Conservation (phyloP, 2,888 invertebrate species). For the Tinea pellionella region DNA sequence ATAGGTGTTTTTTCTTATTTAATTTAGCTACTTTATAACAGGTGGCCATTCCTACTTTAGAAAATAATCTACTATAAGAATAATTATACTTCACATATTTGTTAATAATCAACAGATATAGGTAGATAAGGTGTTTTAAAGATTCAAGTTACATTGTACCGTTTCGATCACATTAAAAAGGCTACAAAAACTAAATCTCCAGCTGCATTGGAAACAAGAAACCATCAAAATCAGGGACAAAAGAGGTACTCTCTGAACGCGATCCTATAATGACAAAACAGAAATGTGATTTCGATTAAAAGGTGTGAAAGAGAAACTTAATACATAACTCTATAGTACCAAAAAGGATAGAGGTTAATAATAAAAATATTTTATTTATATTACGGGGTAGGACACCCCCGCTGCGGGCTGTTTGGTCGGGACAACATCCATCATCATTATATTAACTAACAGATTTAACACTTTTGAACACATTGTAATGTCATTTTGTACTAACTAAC, state of each 20-base stretch:
- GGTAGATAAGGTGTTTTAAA: not conserved
- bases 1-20: not conserved
- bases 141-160: conserved; percentile 5
- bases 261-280: conserved; percentile 70
- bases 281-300: conserved; percentile 70
- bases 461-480: conserved; percentile 64
- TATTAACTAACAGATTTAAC: conserved; percentile 70
- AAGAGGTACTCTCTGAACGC: conserved; percentile 62
- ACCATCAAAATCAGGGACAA: conserved; percentile 59
- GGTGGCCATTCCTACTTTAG: not conserved
- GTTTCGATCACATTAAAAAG: not conserved
- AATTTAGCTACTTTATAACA: not conserved
- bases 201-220: conserved; percentile 63
- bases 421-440: conserved; percentile 67
- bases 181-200: conserved; percentile 25
- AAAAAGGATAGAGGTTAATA: conserved; percentile 57
- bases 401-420: conserved; percentile 65
- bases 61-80: not conserved
- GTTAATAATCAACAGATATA: too few relatives aligned
- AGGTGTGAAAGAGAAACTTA: conserved; percentile 42
- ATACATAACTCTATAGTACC: conserved; percentile 34
- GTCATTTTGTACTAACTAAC: conserved; percentile 40
- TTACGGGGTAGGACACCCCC: conserved; percentile 68
- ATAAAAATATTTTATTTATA: conserved; percentile 70
- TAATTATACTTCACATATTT: too few relatives aligned